Conservation (phyloP, 2,113 vertebrate genomes). For the Atractosteus spatula region DNA sequence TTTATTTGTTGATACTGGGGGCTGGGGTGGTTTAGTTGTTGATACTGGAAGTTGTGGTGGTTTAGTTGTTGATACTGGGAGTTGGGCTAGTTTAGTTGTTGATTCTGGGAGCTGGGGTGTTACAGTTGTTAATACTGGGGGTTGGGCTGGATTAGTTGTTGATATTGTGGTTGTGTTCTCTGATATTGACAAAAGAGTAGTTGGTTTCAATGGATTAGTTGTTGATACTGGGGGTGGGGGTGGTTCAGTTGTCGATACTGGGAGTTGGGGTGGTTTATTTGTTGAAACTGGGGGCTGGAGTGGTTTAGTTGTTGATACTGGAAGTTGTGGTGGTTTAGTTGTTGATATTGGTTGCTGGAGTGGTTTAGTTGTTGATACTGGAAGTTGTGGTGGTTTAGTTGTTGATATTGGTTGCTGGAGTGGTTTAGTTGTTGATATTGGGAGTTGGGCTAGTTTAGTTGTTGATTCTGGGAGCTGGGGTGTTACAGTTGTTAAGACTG, state of each 20-base stretch:
- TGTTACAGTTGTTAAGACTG: slow-evolving; percentile 5
- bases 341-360: neutral
- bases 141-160: neutral
- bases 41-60: slow-evolving; percentile 11
- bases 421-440: neutral
- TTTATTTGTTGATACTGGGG: too few relatives aligned
- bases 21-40: too few relatives aligned
- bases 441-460: neutral
- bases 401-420: neutral
- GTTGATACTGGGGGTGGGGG: neutral
- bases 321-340: neutral
- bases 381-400: too few relatives aligned
- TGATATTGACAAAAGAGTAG: too few relatives aligned
- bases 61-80: neutral
- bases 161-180: slow-evolving; percentile 3
- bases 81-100: too few relatives aligned
- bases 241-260: slow-evolving; percentile 7
- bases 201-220: too few relatives aligned
- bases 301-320: neutral
- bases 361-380: too few relatives aligned
- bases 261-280: neutral
- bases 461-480: neutral
- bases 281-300: neutral
- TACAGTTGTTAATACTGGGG: neutral
- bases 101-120: too few relatives aligned